Evolutionary conservation across 1,140 invertebrate genomes (phyloP).

Genomic region (Scaptomyza montana): DNA sequence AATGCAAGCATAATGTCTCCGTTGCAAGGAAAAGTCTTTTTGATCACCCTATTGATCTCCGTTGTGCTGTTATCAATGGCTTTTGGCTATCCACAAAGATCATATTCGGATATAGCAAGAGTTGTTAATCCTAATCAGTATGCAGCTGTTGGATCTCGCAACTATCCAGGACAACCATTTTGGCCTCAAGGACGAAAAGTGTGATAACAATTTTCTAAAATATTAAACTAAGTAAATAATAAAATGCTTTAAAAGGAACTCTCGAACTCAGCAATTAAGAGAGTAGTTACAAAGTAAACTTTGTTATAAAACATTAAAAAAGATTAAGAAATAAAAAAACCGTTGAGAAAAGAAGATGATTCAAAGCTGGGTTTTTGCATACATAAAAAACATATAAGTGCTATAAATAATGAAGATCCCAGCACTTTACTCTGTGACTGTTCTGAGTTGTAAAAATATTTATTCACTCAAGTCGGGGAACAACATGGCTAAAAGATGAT

Average conservation of each 20-base stretch:
- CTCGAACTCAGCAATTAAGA: too few species aligned
- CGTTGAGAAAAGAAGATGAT: not conserved
- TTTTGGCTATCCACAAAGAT: slow-evolving; percentile 18
- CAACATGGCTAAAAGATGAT: not conserved
- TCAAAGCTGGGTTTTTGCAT: slow-evolving; percentile 7
- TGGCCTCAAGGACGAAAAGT: slow-evolving; percentile 25
- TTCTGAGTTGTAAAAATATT: not conserved
- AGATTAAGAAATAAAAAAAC: not conserved
- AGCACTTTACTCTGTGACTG: slow-evolving; percentile 5
- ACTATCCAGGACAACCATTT: slow-evolving; percentile 71
- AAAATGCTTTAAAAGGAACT: too few species aligned
- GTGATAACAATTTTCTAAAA: too few species aligned
- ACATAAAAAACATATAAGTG: slow-evolving; percentile 1
- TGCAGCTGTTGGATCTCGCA: slow-evolving; percentile 47
- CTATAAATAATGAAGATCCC: not conserved
- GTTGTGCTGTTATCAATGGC: slow-evolving; percentile 17
- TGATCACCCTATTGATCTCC: slow-evolving; percentile 33
- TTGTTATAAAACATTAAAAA: too few species aligned
- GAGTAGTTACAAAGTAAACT: too few species aligned
- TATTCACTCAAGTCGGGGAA: slow-evolving; percentile 12
- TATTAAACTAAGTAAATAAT: too few species aligned
- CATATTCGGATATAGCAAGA: slow-evolving; percentile 61
- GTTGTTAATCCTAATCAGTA: slow-evolving; percentile 74
- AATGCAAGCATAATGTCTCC: slow-evolving; percentile 43
- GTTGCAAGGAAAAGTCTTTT: slow-evolving; percentile 25